A percentile compares a stretch with the other conserved stretches of the same genome.
Conservation (phyloP, 2,888 invertebrate species). For the Ashinkailepas kermadecensis region DNA sequence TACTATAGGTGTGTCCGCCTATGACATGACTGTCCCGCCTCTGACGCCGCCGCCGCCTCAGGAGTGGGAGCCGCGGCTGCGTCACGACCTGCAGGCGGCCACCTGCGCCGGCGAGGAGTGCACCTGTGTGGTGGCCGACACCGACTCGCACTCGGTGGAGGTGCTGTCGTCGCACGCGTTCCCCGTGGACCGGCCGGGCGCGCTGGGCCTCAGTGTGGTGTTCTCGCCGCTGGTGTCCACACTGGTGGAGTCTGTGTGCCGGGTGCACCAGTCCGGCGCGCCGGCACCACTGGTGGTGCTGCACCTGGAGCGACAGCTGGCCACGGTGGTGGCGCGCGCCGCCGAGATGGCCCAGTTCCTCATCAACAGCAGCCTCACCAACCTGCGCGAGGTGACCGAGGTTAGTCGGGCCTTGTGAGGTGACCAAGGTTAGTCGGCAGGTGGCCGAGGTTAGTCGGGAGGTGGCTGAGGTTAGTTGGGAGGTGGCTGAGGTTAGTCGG, state of each 20-base stretch:
- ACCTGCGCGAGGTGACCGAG: neutral
- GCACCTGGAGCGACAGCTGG: neutral
- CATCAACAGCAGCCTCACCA: neutral
- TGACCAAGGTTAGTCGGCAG: too few relatives aligned
- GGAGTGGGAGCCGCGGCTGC: neutral
- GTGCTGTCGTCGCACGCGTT: constrained; percentile 12
- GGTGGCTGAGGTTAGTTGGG: too few relatives aligned
- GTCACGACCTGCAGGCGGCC: neutral
- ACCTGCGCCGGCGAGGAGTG: neutral
- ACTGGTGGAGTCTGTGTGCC: neutral
- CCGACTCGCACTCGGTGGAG: neutral
- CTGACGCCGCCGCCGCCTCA: neutral
- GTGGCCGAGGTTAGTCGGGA: too few relatives aligned
- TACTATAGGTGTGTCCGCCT: too few relatives aligned
- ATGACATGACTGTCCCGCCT: too few relatives aligned
- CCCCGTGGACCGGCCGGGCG: neutral
- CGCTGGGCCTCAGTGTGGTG: neutral
- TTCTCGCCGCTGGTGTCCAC: neutral
- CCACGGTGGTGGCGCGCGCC: neutral
- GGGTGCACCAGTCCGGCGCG: neutral
- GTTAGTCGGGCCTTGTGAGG: neutral
- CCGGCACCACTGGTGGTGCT: neutral
- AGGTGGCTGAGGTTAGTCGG: too few relatives aligned
- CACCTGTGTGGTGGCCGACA: neutral
- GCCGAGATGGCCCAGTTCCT: neutral